Evolutionary conservation across 2,888 invertebrate species (phyloP).

Genomic region (Protophormia terraenovae): DNA sequence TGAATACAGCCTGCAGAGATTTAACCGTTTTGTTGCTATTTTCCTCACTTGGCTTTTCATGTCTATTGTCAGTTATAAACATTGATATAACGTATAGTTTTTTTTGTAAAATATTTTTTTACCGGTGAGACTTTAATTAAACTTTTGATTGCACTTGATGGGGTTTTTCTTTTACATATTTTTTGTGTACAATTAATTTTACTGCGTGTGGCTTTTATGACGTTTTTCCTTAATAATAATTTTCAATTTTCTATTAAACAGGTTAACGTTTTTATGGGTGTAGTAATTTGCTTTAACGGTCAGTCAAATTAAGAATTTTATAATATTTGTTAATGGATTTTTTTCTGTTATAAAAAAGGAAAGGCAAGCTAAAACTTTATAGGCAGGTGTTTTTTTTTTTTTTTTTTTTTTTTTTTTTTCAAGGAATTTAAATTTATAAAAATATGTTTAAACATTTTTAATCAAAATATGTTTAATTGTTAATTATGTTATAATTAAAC

Average conservation of each 20-base stretch:
- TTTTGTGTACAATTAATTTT: slow-evolving; percentile 15
- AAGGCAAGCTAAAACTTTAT: not conserved
- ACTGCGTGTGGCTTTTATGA: slow-evolving; percentile 55
- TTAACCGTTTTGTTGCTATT: slow-evolving; percentile 73
- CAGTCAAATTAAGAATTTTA: slow-evolving; percentile 8
- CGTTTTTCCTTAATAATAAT: slow-evolving; percentile 36
- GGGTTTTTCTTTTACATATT: not conserved
- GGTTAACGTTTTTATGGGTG: slow-evolving; percentile 25
- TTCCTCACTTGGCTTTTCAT: slow-evolving; percentile 42
- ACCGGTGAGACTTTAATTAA: slow-evolving; percentile 55
- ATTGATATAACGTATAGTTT: slow-evolving; percentile 17
- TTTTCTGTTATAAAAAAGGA: not conserved
- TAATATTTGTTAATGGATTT: slow-evolving; percentile 4
- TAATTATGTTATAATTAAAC: too few species aligned
- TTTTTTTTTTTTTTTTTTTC: too few species aligned
- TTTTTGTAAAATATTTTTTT: slow-evolving; percentile 5
- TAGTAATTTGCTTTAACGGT: slow-evolving; percentile 38
- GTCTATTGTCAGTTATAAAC: slow-evolving; percentile 48
- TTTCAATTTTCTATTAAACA: slow-evolving; percentile 33
- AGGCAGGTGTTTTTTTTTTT: slow-evolving; percentile 32
- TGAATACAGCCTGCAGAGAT: slow-evolving; percentile 72
- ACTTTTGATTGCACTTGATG: slow-evolving; percentile 55
- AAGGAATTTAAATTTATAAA: too few species aligned
- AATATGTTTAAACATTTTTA: too few species aligned
- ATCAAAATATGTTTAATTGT: too few species aligned